Evolutionary conservation across 2,888 invertebrate species (phyloP), one percentile per base, ranked within the genome.

Genomic region (Epinotia bilunana): DNA sequence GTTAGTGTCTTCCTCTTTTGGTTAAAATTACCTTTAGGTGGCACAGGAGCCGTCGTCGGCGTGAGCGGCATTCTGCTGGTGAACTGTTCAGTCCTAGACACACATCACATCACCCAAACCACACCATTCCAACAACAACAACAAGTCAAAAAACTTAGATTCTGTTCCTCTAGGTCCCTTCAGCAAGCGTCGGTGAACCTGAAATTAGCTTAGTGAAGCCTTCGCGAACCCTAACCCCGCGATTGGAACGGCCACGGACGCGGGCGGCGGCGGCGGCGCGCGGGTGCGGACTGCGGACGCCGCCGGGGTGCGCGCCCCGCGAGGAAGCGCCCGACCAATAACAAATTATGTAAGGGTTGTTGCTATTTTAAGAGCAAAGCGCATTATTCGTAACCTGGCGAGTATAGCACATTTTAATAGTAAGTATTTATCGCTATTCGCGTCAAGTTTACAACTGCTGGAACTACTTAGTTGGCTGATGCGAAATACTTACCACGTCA

Each of bases 291-390:
- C 91, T 92, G 87, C 39, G 9, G 77, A 80, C 81, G 58, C 46
- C 20, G 33, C 76, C 58, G 79, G 79, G 76, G 49, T 53, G 76
- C 79, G 78, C 78, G 80, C 80, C 74, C 80, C 82, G 82, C 82
- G 83, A 86, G 88, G 87, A 88, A 88, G 81, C 90, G 87, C 91
- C 92, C 90, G 79, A 86, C 88, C 90, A 86, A 90, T 88, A 89
- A 89, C 84, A 91, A 57, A 91, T 92, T 92, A 92, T 87, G 86
- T 91, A 92, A 85, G 92, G 92, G 92, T 90, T 87, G 89, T 77
- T 84, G 87, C 90, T 93, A 93, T 93, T 92, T 93, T 90, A 91
- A 91, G 91, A 86, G 71, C 74, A 77, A 82, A 86, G 85, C 84
- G 84, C 85, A 83, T 81, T 58, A 83, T 75, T 83, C 84, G 84